Percentiles rank a stretch among this genome's conserved stretches.
These are phyloP conservation scores for Zosterops borbonicus DNA, from an alignment of 2,113 vertebrate genomes.

Conservation along the genomic window DNA sequence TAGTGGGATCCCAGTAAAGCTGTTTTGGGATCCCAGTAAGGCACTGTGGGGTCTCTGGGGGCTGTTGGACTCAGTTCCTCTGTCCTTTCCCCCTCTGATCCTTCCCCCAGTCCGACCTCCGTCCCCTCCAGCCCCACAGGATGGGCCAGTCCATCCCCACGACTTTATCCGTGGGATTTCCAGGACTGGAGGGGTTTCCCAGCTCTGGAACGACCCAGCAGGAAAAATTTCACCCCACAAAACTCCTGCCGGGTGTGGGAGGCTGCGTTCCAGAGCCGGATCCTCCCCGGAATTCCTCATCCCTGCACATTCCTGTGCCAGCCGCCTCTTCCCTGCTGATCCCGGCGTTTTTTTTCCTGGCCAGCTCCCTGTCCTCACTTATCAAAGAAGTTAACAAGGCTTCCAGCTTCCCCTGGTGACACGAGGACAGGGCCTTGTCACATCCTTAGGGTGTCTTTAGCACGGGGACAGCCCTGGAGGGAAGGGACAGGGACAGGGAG, in stretches of 20 bases:
- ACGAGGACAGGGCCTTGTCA: background rate
- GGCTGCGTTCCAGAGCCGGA: background rate
- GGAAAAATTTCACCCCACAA: background rate
- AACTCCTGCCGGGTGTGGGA: background rate
- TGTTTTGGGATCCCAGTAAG: rapidly evolving
- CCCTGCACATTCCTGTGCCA: background rate
- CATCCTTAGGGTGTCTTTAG: rapidly evolving
- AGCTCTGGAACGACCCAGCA: background rate
- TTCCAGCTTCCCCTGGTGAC: background rate
- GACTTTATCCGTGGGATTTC: background rate
- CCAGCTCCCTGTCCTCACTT: rapidly evolving
- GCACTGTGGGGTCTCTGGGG: rapidly evolving
- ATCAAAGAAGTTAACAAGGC: background rate
- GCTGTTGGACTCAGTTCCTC: rapidly evolving
- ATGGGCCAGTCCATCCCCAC: rapidly evolving
- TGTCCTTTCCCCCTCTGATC: background rate
- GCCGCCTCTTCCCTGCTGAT: background rate
- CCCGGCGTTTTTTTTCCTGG: rapidly evolving
- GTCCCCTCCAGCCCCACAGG: rapidly evolving
- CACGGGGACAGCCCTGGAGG: rapidly evolving
- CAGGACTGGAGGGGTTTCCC: rapidly evolving
- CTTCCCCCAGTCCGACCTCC: rapidly evolving
- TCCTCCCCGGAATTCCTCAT: background rate
- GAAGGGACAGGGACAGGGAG: background rate
- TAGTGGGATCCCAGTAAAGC: background rate